phyloP scores from a whole-genome alignment of 2,797 vertebrate species.

The Acropternis orthonyx region DNA sequence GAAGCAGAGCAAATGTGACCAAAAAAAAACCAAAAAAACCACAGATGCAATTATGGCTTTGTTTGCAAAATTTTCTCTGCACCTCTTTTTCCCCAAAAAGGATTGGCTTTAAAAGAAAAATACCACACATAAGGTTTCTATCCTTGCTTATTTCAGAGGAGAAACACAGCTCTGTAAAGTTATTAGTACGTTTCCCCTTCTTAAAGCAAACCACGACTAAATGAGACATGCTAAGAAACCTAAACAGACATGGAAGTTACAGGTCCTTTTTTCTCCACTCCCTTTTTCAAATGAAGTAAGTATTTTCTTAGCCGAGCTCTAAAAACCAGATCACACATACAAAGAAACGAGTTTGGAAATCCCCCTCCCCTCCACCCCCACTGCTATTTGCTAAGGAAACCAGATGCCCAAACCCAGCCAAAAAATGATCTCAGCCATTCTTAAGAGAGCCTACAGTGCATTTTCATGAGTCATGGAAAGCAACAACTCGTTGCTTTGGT shows the following conservation, averaged over 20 bases:
- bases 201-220: background rate
- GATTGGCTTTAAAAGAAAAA: background rate
- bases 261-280: background rate
- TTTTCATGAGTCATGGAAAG: conserved; percentile 74
- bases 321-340: background rate
- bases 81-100: background rate
- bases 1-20: background rate
- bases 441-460: conserved; percentile 53
- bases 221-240: background rate
- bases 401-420: conserved; percentile 52
- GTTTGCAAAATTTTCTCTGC: background rate
- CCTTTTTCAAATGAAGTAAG: background rate
- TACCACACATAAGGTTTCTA: background rate
- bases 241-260: background rate
- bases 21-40: background rate
- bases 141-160: background rate
- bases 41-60: background rate
- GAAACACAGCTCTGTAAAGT: background rate
- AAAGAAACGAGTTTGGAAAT: conserved; percentile 54
- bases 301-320: background rate
- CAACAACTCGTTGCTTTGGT: conserved; percentile 68
- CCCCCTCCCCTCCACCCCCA: conserved; percentile 23
- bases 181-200: background rate
- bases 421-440: conserved; percentile 70
- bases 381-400: conserved; percentile 59